Percentiles rank a stretch among this genome's conserved stretches.
These are phyloP conservation scores for Nycteola revayana DNA, from an alignment of 2,888 invertebrate genomes.

Conservation along the genomic window DNA sequence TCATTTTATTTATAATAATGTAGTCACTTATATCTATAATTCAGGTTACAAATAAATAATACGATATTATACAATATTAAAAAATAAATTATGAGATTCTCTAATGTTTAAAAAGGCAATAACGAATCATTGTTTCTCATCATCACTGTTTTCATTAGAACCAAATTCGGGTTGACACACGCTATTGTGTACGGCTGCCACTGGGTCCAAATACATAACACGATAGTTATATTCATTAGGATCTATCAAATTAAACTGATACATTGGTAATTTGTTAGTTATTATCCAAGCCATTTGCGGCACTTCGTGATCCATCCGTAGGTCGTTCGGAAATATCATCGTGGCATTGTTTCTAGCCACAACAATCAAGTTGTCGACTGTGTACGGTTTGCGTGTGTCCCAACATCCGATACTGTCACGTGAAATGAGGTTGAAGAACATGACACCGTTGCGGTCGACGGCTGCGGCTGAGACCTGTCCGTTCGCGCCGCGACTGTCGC, in stretches of 20 bases:
- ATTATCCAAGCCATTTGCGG: slow-evolving; percentile 89
- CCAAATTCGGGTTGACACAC: slow-evolving; percentile 70
- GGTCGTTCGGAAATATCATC: slow-evolving; percentile 90
- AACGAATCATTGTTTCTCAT: not conserved
- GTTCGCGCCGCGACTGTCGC: slow-evolving; percentile 78
- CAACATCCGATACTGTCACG: slow-evolving; percentile 91
- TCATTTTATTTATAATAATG: too few relatives aligned
- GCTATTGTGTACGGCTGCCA: slow-evolving; percentile 83
- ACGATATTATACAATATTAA: too few relatives aligned
- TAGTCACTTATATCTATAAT: too few relatives aligned
- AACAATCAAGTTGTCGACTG: slow-evolving; percentile 83
- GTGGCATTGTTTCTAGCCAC: slow-evolving; percentile 84
- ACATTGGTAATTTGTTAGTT: slow-evolving; percentile 88
- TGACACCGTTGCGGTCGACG: slow-evolving; percentile 87
- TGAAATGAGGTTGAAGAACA: slow-evolving; percentile 91
- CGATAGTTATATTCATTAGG: slow-evolving; percentile 87
- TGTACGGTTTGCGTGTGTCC: slow-evolving; percentile 90
- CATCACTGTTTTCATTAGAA: slow-evolving; percentile 1
- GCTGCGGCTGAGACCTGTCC: slow-evolving; percentile 90
- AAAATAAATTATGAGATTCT: too few relatives aligned
- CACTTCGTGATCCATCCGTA: slow-evolving; percentile 87
- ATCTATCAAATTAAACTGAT: slow-evolving; percentile 86
- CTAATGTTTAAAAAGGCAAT: too few relatives aligned
- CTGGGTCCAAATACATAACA: slow-evolving; percentile 85
- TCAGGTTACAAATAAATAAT: too few relatives aligned